Conservation (phyloP, 2,797 vertebrate genomes). For the Borostomias antarcticus region DNA sequence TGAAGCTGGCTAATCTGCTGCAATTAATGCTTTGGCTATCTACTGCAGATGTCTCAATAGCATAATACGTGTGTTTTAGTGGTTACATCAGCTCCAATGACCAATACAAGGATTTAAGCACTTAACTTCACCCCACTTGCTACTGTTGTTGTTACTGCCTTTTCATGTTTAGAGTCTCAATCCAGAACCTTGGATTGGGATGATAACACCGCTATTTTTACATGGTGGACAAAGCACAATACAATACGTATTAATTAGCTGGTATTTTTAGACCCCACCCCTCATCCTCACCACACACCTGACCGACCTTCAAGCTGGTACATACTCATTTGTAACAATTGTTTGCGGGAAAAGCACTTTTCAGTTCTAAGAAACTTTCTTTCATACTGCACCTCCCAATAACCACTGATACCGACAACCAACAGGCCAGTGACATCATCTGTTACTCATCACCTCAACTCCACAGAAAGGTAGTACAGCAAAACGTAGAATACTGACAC, state of each 20-base stretch:
- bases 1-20: slow-evolving; percentile 68
- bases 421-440: slow-evolving; percentile 3
- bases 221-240: slow-evolving; percentile 36
- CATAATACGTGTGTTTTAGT: slow-evolving; percentile 62
- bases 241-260: slow-evolving; percentile 41
- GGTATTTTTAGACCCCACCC: slow-evolving; percentile 32
- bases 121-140: slow-evolving; percentile 42
- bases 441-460: slow-evolving; percentile 11
- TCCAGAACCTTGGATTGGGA: slow-evolving; percentile 15
- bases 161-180: slow-evolving; percentile 38
- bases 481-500: slow-evolving; percentile 50
- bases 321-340: no score
- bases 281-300: slow-evolving; percentile 15
- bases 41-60: slow-evolving; percentile 65
- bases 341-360: not conserved
- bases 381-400: not conserved
- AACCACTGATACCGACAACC: not conserved
- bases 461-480: slow-evolving; percentile 34
- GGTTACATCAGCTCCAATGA: slow-evolving; percentile 46
- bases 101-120: slow-evolving; percentile 42
- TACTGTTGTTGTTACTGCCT: slow-evolving; percentile 52
- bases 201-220: slow-evolving; percentile 21
- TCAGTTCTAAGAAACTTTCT: not conserved
- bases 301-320: slow-evolving; percentile 16
- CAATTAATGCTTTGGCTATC: slow-evolving; percentile 54